Base-by-base conservation (phyloP, 1,140 invertebrate genomes). In the Drosophila kurseongensis region DNA sequence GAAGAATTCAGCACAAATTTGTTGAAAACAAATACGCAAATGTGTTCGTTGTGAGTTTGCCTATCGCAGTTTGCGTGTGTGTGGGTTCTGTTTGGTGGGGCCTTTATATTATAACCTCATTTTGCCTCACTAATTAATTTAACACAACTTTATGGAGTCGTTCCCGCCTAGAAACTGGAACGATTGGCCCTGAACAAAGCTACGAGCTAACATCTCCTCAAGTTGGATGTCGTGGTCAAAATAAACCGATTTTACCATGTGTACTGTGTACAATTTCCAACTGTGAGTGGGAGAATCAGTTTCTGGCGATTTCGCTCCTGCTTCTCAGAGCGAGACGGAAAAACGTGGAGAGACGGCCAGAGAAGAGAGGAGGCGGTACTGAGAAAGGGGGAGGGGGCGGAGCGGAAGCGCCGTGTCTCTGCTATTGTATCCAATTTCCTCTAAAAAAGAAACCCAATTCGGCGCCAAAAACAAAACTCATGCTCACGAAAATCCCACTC, bases 1-100 rank as follows among this genome's bases (percentile, higher is more conserved):
- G 45, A 86, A 73, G 75, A 74, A 82, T 82, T 74, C 78, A 77
- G 75, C 85, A 73, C 76, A 82, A 82, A 75, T 81, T 86, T 68
- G 68, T 82, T 78, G 36, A 75, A 86, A 78, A 61, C 59, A 61
- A 58, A 84, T 72, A 75, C 58, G 61, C 65, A 79, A 50, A 57
- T 74, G 76, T 69, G 16, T 65, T 18, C 42, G 45, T 23, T 16
- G 35, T 18, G n/a, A 35, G 9, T 57, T 52, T 42, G 63, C 36
- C 47, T 58, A 78, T 75, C 36, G 57, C 38, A 59, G 50, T 23
- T 58, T 48, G 23, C 56, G 5, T 68, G 18, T 48, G n/a, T 68
- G 45, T 41, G 29, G 29, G 3, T 13, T 47, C 9, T 40, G 27
- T 18, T 57, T 14, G 36, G 52, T 54, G 54, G 38, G 63, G 50